Evolutionary conservation across 2,888 invertebrate species (phyloP).

Genomic region (Drosophila tripunctata): DNA sequence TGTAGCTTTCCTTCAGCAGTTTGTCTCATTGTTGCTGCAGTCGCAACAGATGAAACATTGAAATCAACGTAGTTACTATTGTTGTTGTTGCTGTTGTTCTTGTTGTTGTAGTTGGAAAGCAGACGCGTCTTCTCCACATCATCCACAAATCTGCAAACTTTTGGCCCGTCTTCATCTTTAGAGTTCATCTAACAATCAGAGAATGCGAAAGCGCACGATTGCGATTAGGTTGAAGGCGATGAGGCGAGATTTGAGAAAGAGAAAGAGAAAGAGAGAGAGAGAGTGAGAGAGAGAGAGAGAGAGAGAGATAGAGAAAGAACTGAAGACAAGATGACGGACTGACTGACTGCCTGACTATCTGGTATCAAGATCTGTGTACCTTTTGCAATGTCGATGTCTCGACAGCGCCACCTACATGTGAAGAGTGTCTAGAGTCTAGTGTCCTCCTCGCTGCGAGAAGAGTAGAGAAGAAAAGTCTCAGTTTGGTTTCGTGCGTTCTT

Average conservation of each 20-base stretch:
- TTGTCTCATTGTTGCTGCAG: constrained; percentile 31
- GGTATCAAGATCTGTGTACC: constrained; percentile 68
- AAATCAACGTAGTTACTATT: too few species aligned
- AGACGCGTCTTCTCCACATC: constrained; percentile 42
- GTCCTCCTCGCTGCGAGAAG: neutral
- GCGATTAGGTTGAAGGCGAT: constrained; percentile 50
- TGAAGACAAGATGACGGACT: neutral
- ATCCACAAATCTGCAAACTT: constrained; percentile 12
- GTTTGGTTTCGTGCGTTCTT: constrained; percentile 19
- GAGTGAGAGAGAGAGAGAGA: neutral
- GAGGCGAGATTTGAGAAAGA: constrained; percentile 9
- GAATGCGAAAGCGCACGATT: constrained; percentile 61
- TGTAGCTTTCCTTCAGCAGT: too few species aligned
- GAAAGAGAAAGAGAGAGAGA: constrained; percentile 4
- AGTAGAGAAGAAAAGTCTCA: neutral
- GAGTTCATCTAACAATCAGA: constrained; percentile 49
- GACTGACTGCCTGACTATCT: too few species aligned
- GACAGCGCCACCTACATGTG: constrained; percentile 76
- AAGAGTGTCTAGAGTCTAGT: too few species aligned
- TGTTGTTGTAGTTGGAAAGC: constrained; percentile 61
- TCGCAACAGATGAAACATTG: constrained; percentile 78
- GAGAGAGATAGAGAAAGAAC: too few species aligned
- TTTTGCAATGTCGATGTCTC: constrained; percentile 62
- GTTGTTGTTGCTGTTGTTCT: too few species aligned
- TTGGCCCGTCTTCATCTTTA: constrained; percentile 11